Base-by-base conservation (phyloP, 2,113 vertebrate genomes). In the Cairina moschata region DNA sequence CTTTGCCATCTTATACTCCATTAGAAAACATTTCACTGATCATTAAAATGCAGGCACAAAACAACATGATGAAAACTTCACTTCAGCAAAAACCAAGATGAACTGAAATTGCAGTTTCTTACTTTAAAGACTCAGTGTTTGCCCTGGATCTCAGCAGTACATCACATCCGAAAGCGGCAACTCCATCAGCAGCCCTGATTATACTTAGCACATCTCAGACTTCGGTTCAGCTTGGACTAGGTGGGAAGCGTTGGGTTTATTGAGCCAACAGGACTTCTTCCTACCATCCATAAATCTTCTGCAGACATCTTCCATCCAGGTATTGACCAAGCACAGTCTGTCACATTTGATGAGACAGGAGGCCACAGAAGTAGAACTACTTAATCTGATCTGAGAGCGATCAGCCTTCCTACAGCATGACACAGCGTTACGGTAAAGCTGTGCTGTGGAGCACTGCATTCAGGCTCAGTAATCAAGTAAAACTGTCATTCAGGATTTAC, bases 401-500 rank as follows among this genome's bases (percentile, higher is more conserved):
- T 92, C 71, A 92, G 71, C 76, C 72, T 85, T 79, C 62, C 77
- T 54, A 44, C 71, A 86, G 62, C 78, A 87, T 66, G 78, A 79
- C 63, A 78, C n/a, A n/a, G 71, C 0, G 0, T 76, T 85, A 73
- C 6, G 0, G 78, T 14, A 46, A 91, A 55, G 78, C 87, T 85
- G 34, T 17, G 67, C 78, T 6, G 2, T 55, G 71, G 78, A 94
- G 84, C 74, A 90, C 17, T 85, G 82, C 71, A 73, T 74, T 80
- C 82, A 74, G 75, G 67, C 82, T 93, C 2, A 1, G 50, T 91
- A 95, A 95, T 95, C 89, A 96, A 92, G 87, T 91, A 79, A 92
- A 96, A 58, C 75, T 82, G 84, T 69, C 91, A 88, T 59, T 93
- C 82, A 93, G 90, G 87, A 93, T 80, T 85, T 91, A 95, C 63